phyloP scores from a whole-genome alignment of 2,888 invertebrate species.

The Phytoseiulus persimilis region DNA sequence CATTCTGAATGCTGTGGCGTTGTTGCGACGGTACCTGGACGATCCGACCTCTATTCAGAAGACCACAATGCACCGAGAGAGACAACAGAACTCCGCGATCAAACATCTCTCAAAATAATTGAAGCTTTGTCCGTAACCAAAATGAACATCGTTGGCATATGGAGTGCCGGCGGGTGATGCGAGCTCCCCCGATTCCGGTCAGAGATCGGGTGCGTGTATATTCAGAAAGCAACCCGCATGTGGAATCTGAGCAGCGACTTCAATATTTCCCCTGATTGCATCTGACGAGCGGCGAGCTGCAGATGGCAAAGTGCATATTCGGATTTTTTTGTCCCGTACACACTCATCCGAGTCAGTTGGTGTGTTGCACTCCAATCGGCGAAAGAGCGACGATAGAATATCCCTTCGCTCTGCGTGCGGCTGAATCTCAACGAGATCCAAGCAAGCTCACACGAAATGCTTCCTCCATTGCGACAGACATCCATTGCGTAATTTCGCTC shows the following conservation, averaged over 20 bases:
- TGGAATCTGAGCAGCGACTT: neutral
- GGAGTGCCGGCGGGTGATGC: neutral
- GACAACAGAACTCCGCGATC: neutral
- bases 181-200: neutral
- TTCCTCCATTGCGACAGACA: too few relatives aligned
- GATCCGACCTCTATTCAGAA: neutral
- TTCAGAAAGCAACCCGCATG: neutral
- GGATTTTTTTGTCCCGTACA: neutral
- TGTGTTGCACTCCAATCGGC: neutral
- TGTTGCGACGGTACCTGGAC: too few relatives aligned
- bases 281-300: neutral
- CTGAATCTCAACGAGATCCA: too few relatives aligned
- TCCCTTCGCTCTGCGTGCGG: too few relatives aligned
- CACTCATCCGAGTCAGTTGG: neutral
- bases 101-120: neutral
- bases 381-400: neutral
- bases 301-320: constrained; percentile 5
- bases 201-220: neutral
- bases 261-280: neutral
- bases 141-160: neutral
- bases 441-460: too few relatives aligned
- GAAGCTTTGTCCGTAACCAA: neutral
- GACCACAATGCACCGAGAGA: neutral
- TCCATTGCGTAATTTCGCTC: too few relatives aligned
- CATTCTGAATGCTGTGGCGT: too few relatives aligned